These are phyloP conservation scores for Drosophila takahashii DNA, from an alignment of 1,140 invertebrate genomes.

Conservation along the genomic window DNA sequence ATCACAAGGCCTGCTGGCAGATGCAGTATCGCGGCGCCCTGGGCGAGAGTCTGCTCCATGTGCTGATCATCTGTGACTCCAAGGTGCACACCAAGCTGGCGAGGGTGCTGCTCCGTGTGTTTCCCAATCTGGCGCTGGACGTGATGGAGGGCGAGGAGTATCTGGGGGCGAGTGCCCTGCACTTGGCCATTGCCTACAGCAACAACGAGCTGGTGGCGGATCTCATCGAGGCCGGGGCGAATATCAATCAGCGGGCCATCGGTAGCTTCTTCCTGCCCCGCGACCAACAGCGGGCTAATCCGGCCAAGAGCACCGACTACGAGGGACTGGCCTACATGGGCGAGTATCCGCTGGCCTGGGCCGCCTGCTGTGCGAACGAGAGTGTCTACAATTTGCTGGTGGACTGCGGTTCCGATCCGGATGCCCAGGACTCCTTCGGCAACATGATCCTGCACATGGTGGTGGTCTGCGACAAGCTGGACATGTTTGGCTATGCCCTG, in stretches of 20 bases:
- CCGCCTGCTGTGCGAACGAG: conserved; percentile 97
- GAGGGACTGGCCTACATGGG: conserved; percentile 97
- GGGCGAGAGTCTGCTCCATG: conserved; percentile 97
- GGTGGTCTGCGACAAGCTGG: conserved; percentile 97
- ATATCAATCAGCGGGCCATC: conserved; percentile 96
- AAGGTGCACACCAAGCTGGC: conserved; percentile 90
- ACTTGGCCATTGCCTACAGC: conserved; percentile 97
- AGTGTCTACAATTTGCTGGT: conserved; percentile 98
- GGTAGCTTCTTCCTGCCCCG: conserved; percentile 96
- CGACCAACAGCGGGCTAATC: conserved; percentile 93
- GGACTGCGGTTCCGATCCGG: conserved; percentile 96
- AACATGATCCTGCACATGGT: conserved; percentile 99
- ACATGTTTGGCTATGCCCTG: conserved; percentile 99
- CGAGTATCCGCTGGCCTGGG: conserved; percentile 98
- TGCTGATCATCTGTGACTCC: conserved; percentile 97
- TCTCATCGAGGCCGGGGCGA: conserved; percentile 94
- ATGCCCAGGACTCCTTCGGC: conserved; percentile 95
- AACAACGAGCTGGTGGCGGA: conserved; percentile 98
- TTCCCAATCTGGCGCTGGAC: conserved; percentile 95
- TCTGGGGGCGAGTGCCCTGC: conserved; percentile 96
- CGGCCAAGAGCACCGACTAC: conserved; percentile 94
- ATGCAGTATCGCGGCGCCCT: conserved; percentile 97
- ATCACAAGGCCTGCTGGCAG: conserved; percentile 98
- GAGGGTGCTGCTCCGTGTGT: conserved; percentile 94
- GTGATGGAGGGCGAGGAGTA: conserved; percentile 99